Evolutionary conservation across 2,888 invertebrate genomes (phyloP).

Genomic region (Hemaris fuciformis): DNA sequence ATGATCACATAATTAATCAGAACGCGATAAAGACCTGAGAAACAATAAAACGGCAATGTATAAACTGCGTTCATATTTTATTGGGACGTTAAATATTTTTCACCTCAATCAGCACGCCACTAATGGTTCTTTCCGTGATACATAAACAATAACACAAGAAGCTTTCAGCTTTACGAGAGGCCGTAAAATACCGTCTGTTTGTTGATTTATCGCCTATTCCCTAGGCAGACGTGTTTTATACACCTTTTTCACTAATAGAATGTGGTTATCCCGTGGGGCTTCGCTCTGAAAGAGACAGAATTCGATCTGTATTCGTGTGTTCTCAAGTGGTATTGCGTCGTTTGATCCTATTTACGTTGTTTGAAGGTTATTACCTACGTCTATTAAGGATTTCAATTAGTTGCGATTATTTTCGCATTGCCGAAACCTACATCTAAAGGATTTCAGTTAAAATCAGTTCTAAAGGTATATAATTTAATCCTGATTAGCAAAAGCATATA

Average conservation of each 20-base stretch:
- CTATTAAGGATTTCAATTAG: too few species aligned
- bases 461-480: too few species aligned
- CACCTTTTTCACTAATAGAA: slow-evolving; percentile 14
- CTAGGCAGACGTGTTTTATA: slow-evolving; percentile 31
- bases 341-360: neutral
- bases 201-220: slow-evolving; percentile 38
- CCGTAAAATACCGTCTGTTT: slow-evolving; percentile 36
- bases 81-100: slow-evolving; percentile 5
- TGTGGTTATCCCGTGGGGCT: neutral
- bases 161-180: slow-evolving; percentile 45
- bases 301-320: neutral
- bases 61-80: slow-evolving; percentile 12
- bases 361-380: too few species aligned
- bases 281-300: neutral
- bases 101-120: slow-evolving; percentile 17
- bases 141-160: slow-evolving; percentile 35
- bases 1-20: too few species aligned
- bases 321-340: neutral
- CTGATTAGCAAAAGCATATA: too few species aligned
- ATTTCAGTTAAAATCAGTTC: too few species aligned
- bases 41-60: neutral
- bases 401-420: too few species aligned
- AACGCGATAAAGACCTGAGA: neutral
- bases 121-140: slow-evolving; percentile 32
- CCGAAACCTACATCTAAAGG: too few species aligned